Evolutionary conservation across 1,140 invertebrate genomes (phyloP).

Genomic region (Drosophila grimshawi): DNA sequence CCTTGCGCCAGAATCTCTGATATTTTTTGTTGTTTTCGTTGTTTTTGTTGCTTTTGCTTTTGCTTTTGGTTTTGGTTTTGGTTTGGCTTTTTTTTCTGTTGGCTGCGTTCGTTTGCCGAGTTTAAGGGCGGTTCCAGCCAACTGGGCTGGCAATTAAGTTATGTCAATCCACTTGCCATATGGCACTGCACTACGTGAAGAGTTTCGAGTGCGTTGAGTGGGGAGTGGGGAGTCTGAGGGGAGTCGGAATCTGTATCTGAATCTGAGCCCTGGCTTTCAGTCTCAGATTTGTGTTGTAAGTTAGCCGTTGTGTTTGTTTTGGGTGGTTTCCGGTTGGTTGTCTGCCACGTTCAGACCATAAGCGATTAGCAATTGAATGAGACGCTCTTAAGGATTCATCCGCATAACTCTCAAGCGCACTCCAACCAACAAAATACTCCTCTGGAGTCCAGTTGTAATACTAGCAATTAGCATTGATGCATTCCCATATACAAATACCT

Average conservation of each 20-base stretch:
- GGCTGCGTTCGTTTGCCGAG: not conserved
- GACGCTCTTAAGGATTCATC: conserved; percentile 30
- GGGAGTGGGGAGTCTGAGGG: not conserved
- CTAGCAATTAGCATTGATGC: not conserved
- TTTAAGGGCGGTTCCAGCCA: conserved; percentile 39
- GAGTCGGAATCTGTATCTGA: too few species aligned
- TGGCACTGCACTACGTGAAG: conserved; percentile 24
- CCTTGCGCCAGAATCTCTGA: conserved; percentile 18
- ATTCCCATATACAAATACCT: too few species aligned
- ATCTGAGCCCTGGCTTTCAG: too few species aligned
- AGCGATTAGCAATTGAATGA: conserved; percentile 26
- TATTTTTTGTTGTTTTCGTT: too few species aligned
- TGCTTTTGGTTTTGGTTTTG: not conserved
- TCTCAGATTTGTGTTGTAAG: conserved; percentile 18
- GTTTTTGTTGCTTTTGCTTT: not conserved
- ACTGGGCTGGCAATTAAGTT: conserved; percentile 53
- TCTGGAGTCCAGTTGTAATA: conserved; percentile 9
- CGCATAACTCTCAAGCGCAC: not conserved
- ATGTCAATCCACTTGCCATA: conserved; percentile 64
- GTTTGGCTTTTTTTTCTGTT: conserved; percentile 16
- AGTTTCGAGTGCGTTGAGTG: not conserved
- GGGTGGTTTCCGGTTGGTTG: conserved; percentile 29
- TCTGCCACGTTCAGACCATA: conserved; percentile 4
- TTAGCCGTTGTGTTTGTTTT: conserved; percentile 32
- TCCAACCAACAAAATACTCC: not conserved